Conservation (phyloP, 2,797 vertebrate genomes). For the Helarctos malayanus region DNA sequence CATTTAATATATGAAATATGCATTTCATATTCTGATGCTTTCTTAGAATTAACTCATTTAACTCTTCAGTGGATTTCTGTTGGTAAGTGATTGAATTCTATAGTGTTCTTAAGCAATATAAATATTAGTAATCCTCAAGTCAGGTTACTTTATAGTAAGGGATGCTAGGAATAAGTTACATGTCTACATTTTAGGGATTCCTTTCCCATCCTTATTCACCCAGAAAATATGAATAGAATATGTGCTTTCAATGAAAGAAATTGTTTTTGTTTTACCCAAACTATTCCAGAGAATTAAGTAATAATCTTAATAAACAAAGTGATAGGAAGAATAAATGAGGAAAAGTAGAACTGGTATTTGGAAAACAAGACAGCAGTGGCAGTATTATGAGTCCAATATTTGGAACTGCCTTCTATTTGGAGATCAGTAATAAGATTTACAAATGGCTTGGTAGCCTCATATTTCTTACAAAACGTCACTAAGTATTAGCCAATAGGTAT, state of each 20-base stretch:
- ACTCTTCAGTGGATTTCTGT: neutral
- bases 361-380: neutral
- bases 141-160: neutral
- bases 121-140: neutral
- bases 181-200: neutral
- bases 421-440: neutral
- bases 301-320: conserved; percentile 12
- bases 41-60: neutral
- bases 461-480: neutral
- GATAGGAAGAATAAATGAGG: neutral
- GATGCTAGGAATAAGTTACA: neutral
- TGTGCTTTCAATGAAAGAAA: neutral
- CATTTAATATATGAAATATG: neutral
- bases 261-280: conserved; percentile 20
- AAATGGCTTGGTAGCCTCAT: neutral
- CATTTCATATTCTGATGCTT: neutral
- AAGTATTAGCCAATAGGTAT: neutral
- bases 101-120: neutral
- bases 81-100: neutral
- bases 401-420: neutral
- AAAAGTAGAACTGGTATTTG: neutral
- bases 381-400: neutral
- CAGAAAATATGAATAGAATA: neutral
- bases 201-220: neutral
- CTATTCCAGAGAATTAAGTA: neutral